These are phyloP conservation scores for Ricordea florida DNA, from an alignment of 92 coral and sea anemone species.

Conservation along the genomic window DNA sequence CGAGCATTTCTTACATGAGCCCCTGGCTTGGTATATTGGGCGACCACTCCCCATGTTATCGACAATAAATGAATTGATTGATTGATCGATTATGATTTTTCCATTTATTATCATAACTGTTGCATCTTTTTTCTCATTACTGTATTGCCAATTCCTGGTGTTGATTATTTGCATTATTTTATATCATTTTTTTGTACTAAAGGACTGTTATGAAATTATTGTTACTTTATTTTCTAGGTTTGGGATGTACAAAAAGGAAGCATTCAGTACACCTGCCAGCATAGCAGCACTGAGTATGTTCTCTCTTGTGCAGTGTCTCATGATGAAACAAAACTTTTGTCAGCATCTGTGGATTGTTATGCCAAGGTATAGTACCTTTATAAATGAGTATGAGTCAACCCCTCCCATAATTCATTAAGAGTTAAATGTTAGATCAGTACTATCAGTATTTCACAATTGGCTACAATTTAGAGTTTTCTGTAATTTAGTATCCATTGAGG, in stretches of 20 bases:
- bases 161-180: too few species aligned
- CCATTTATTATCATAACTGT: neutral
- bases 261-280: conserved; percentile 74
- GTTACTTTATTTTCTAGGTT: conserved; percentile 35
- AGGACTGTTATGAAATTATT: neutral
- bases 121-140: neutral
- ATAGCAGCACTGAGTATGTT: conserved; percentile 79
- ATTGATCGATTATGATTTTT: neutral
- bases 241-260: conserved; percentile 79
- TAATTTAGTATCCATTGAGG: too few species aligned
- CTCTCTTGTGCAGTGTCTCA: conserved; percentile 84
- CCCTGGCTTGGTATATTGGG: too few species aligned
- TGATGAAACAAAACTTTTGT: conserved; percentile 71
- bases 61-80: too few species aligned
- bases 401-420: too few species aligned
- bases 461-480: too few species aligned
- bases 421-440: too few species aligned
- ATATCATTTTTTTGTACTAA: neutral
- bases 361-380: conserved; percentile 71
- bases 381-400: neutral
- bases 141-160: neutral
- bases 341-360: conserved; percentile 85
- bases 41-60: too few species aligned
- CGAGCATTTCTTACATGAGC: too few species aligned
- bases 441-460: too few species aligned